Percentiles rank a stretch among this genome's conserved stretches.
phyloP scores from a whole-genome alignment of 2,888 invertebrate species.

The Coleophora flavipennella region DNA sequence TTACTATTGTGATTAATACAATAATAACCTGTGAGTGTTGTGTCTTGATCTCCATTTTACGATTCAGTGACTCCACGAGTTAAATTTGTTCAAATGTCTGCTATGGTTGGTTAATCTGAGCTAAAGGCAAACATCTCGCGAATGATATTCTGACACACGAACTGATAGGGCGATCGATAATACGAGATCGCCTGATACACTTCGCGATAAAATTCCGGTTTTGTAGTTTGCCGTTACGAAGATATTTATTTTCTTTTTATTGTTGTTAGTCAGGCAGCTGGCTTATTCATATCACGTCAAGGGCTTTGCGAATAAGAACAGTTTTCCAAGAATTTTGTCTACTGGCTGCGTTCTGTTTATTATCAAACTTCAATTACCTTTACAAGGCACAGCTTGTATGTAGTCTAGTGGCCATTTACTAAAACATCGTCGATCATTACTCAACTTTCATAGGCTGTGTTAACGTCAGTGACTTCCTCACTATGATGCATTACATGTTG shows the following conservation, averaged over 20 bases:
- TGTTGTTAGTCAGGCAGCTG: conserved; percentile 23
- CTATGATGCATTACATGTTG: conserved; percentile 30
- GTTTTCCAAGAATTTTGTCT: conserved; percentile 48
- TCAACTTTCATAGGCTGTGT: conserved; percentile 45
- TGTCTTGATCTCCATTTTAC: conserved; percentile 1
- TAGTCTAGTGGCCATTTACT: conserved; percentile 49
- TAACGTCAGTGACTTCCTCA: conserved; percentile 50
- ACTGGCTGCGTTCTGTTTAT: conserved; percentile 2
- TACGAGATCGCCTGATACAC: conserved; percentile 18
- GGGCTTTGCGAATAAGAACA: conserved; percentile 41
- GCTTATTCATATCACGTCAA: conserved; percentile 24
- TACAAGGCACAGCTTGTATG: conserved; percentile 45
- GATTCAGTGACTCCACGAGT: background rate
- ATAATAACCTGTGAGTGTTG: background rate
- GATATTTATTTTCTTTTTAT: conserved; percentile 41
- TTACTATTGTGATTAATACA: no score
- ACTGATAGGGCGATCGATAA: conserved; percentile 22
- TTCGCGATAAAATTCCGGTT: conserved; percentile 15
- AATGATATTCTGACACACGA: conserved; percentile 5
- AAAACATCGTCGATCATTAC: conserved; percentile 50
- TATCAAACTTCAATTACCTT: conserved; percentile 55
- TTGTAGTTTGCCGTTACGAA: conserved; percentile 31
- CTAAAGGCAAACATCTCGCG: no score
- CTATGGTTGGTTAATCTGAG: background rate
- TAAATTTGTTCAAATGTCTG: background rate